These are phyloP conservation scores for Suillia variegata DNA, from an alignment of 2,888 invertebrate species.

Conservation along the genomic window DNA sequence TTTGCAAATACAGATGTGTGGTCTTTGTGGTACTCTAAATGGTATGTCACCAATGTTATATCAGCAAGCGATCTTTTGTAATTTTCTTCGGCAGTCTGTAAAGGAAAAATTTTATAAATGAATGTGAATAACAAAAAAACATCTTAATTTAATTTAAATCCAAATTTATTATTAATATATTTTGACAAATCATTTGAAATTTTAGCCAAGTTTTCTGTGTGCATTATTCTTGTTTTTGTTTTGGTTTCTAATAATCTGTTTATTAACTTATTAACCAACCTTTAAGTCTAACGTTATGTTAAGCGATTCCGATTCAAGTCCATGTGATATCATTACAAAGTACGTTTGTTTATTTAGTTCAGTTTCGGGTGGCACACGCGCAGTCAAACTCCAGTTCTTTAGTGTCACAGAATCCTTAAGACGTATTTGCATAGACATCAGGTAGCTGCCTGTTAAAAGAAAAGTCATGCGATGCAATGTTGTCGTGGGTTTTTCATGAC, in stretches of 20 bases:
- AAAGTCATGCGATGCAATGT: constrained; percentile 37
- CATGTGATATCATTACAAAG: constrained; percentile 47
- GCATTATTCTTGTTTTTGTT: too few relatives aligned
- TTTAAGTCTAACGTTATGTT: constrained; percentile 44
- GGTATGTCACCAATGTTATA: constrained; percentile 44
- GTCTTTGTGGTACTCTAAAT: constrained; percentile 49
- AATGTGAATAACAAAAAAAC: too few relatives aligned
- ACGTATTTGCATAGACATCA: constrained; percentile 44
- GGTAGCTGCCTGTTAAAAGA: constrained; percentile 39
- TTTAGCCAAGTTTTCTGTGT: too few relatives aligned
- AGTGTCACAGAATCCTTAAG: constrained; percentile 41
- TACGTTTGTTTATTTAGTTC: constrained; percentile 40
- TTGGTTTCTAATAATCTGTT: too few relatives aligned
- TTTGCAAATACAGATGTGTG: constrained; percentile 47
- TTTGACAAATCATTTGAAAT: too few relatives aligned
- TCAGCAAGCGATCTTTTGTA: constrained; percentile 43
- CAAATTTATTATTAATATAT: too few relatives aligned
- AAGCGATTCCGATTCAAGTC: constrained; percentile 42
- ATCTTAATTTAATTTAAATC: too few relatives aligned
- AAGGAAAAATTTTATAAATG: constrained; percentile 5
- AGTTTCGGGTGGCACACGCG: constrained; percentile 40
- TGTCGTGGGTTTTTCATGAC: constrained; percentile 29
- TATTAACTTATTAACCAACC: too few relatives aligned
- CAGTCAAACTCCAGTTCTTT: constrained; percentile 39
- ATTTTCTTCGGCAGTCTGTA: constrained; percentile 35